Conservation (phyloP, 1,140 invertebrate genomes). For the Eupristina koningsbergeri region DNA sequence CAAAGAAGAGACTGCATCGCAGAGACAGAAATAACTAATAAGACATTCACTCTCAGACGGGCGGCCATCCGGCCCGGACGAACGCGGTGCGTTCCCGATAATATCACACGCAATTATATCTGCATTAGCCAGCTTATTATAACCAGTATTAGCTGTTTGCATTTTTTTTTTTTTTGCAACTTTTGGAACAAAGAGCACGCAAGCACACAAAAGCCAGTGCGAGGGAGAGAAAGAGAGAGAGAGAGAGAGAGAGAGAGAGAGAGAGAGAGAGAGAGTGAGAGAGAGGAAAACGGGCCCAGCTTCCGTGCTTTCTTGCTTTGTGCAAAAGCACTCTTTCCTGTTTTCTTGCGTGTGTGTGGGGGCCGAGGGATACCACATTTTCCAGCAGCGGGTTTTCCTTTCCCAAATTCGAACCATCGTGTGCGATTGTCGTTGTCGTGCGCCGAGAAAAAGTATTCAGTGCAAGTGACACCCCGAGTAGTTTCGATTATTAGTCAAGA, state of each 20-base stretch:
- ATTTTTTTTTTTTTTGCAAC: neutral
- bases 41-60: conserved; percentile 73
- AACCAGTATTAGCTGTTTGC: neutral
- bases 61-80: conserved; percentile 72
- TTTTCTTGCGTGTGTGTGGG: too few relatives aligned
- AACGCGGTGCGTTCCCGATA: conserved; percentile 68
- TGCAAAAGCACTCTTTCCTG: neutral
- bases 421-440: too few relatives aligned
- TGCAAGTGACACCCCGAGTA: conserved; percentile 8
- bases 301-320: neutral
- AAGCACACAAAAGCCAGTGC: neutral
- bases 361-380: too few relatives aligned
- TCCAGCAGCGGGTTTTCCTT: too few relatives aligned
- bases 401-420: too few relatives aligned
- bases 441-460: neutral
- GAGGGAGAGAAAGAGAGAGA: too few relatives aligned
- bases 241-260: too few relatives aligned
- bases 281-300: too few relatives aligned
- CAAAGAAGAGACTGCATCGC: conserved; percentile 54
- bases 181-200: neutral
- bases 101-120: neutral
- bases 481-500: neutral
- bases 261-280: too few relatives aligned
- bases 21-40: conserved; percentile 73
- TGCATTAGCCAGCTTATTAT: neutral